Base-by-base conservation (phyloP, 2,888 invertebrate species). In the Nomada ferruginata region DNA sequence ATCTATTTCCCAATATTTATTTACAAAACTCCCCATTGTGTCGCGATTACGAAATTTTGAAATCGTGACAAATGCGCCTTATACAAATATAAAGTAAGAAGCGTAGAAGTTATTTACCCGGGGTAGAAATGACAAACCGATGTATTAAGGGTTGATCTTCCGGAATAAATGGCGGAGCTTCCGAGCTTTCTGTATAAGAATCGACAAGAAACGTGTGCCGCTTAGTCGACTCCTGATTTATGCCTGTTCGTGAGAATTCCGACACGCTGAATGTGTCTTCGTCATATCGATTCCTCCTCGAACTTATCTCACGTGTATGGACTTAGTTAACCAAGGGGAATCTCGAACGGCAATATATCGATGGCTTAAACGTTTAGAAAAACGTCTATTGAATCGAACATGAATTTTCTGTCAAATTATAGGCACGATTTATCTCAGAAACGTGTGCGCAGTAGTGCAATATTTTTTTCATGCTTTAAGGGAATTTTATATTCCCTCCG, bases 191-290 rank as follows among this genome's bases (percentile, higher is more conserved):
- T 66, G 71, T 74, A 87, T 82, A 82, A 80, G 84, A 87, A 86
- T 86, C 82, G 83, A 76, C 83, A 74, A 75, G 83, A 69, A 80
- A 78, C 83, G 81, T 75, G 83, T 69, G 72, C 68, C 69, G 83
- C 74, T 81, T 81, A 77, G 77, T 42, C 55, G 74, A 47, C 20
- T 52, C 42, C 66, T 83, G 83, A 87, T 87, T 87, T 84, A 87
- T 79, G 65, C 55, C 18, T 10, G 64, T 76, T 74, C 77, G 73
- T 86, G 84, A 86, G 79, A 68, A 73, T 65, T 55, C 68, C 65
- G 76, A 76, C 79, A 26, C 57, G 42, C 13, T n/a, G 77, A 79
- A 79, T 82, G 77, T 60, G 65, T 87, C 83, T 63, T 61, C 63
- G 80, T 88, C 83, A 82, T 80, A 87, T 76, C 77, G 79, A 83